Evolutionary conservation across 2,113 vertebrate species (phyloP), one percentile per base, ranked within the genome.

Genomic region (Leptobrachium ailaonicum): DNA sequence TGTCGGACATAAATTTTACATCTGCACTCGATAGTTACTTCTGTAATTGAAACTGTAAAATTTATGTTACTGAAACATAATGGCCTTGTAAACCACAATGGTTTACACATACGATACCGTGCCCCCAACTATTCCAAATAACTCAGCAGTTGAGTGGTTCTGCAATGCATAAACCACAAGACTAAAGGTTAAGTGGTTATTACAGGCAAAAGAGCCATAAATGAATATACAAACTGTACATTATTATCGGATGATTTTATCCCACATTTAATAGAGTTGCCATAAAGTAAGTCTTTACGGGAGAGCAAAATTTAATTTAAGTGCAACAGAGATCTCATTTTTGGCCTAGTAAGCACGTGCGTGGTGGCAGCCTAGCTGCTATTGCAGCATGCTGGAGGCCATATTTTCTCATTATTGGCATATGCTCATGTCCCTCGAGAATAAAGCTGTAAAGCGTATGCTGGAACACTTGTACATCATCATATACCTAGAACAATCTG

Each of bases 131-230:
- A 80, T 56, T 47, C 43, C 14, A 20, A 71, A 71, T n/a, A 71
- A 20, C 32, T 80, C 62, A 73, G 11, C 63, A 80, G 64, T 54
- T 80, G 78, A 76, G 75, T 56, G 75, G n/a, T 76, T 58, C 50
- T 32, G 50, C 54, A 47, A 80, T 71, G 53, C 68, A 74, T 44
- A 74, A 80, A 80, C 78, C 78, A 69, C 71, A 68, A 73, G 64
- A 74, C 63, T 53, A 67, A 74, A 80, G 71, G 78, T 80, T 80
- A 80, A 67, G 78, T 80, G 41, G 54, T 68, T 80, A 80, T 80
- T 68, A 80, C 6, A 80, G 71, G 67, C 71, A 73, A 50, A 66
- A 60, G 71, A 10, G 56, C 70, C 71, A 60, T 80, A 74, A 80
- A 73, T 4, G 13, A 67, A 45, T 12, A 73, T 62, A 80, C 13